Percentiles rank a stretch among this genome's conserved stretches.
Evolutionary conservation across 1,140 invertebrate species (phyloP).

Genomic region (Dendrolimus punctatus): DNA sequence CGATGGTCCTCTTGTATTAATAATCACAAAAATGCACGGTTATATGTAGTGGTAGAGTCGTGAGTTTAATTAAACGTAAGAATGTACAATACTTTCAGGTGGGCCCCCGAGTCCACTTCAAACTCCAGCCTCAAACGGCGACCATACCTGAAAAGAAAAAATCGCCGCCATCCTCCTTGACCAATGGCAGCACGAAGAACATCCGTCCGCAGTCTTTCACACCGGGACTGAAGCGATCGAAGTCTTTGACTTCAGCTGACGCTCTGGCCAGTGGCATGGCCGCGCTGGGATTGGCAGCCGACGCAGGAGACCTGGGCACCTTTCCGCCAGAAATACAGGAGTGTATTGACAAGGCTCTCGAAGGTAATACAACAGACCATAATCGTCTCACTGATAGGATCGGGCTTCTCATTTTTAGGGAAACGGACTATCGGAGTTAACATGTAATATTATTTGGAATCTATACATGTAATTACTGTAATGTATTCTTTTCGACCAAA

Average conservation of each 20-base stretch:
- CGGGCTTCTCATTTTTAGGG: too few relatives aligned
- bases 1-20: too few relatives aligned
- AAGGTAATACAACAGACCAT: slow-evolving; percentile 60
- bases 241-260: slow-evolving; percentile 84
- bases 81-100: slow-evolving; percentile 25
- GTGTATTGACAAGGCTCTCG: slow-evolving; percentile 79
- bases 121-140: slow-evolving; percentile 60
- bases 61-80: neutral
- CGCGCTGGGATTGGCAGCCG: slow-evolving; percentile 73
- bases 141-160: slow-evolving; percentile 62
- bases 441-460: too few relatives aligned
- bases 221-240: slow-evolving; percentile 83
- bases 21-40: too few relatives aligned
- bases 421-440: too few relatives aligned
- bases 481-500: too few relatives aligned
- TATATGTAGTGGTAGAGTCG: too few relatives aligned
- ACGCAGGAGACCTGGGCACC: slow-evolving; percentile 81
- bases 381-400: too few relatives aligned
- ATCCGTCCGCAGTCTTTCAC: slow-evolving; percentile 53
- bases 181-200: slow-evolving; percentile 56
- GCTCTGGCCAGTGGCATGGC: slow-evolving; percentile 76
- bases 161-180: slow-evolving; percentile 53
- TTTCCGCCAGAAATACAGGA: slow-evolving; percentile 82
- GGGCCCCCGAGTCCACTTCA: slow-evolving; percentile 73
- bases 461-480: too few relatives aligned